Conservation (phyloP, 2,797 vertebrate genomes). For the Labeo calbasu region DNA sequence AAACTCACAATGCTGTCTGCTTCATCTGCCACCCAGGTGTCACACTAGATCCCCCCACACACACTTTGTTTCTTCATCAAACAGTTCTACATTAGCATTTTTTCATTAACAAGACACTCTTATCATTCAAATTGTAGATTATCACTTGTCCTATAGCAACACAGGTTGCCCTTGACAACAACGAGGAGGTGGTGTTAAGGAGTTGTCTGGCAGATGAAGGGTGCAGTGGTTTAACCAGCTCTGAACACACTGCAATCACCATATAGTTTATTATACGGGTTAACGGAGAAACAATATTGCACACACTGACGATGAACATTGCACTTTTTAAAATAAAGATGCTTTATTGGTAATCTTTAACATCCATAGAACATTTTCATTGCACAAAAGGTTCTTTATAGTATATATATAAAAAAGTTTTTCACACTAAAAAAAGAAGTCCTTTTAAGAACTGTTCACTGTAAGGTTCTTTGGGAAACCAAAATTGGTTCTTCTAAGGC, state of each 20-base stretch:
- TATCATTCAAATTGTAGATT: slow-evolving; percentile 76
- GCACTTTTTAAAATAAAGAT: neutral
- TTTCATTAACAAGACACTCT: slow-evolving; percentile 77
- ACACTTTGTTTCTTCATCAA: slow-evolving; percentile 71
- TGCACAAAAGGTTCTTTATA: neutral
- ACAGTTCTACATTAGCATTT: slow-evolving; percentile 76
- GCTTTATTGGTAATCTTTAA: neutral
- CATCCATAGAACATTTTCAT: neutral
- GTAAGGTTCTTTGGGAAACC: too few relatives aligned
- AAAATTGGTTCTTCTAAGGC: neutral
- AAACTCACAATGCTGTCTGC: slow-evolving; percentile 63
- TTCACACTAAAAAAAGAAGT: neutral
- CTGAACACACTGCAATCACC: slow-evolving; percentile 51
- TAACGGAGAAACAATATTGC: neutral
- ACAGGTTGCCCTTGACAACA: slow-evolving; percentile 67
- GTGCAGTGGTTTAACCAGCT: slow-evolving; percentile 33
- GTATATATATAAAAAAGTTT: neutral
- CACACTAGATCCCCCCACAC: slow-evolving; percentile 62
- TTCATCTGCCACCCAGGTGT: slow-evolving; percentile 72
- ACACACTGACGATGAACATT: neutral
- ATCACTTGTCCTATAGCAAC: slow-evolving; percentile 59
- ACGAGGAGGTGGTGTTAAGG: slow-evolving; percentile 42
- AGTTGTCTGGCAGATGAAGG: slow-evolving; percentile 12
- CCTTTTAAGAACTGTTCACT: too few relatives aligned
- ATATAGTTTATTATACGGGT: neutral